Evolutionary conservation across 2,888 invertebrate species (phyloP).

Genomic region (Gasteruption jaculator): DNA sequence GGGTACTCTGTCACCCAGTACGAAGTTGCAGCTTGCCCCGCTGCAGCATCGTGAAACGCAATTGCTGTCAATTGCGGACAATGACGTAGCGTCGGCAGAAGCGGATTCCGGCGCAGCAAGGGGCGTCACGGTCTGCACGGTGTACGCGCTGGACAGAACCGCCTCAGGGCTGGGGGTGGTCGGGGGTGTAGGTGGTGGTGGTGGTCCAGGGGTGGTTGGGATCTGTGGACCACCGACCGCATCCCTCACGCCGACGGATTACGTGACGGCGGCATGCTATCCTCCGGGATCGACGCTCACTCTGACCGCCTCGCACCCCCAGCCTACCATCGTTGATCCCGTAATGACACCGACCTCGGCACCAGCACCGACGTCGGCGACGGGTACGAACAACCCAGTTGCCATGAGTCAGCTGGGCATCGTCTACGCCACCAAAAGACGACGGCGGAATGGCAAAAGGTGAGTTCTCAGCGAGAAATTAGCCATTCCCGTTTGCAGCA

Average conservation of each 20-base stretch:
- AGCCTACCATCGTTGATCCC: slow-evolving; percentile 31
- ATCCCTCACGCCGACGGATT: slow-evolving; percentile 41
- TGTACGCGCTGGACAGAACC: slow-evolving; percentile 50
- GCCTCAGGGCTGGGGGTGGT: slow-evolving; percentile 48
- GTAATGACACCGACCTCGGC: slow-evolving; percentile 46
- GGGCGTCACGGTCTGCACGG: slow-evolving; percentile 45
- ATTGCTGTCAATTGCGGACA: slow-evolving; percentile 23
- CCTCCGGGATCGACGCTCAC: slow-evolving; percentile 50
- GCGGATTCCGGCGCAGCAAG: slow-evolving; percentile 32
- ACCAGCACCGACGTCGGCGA: slow-evolving; percentile 42
- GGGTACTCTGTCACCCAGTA: too few relatives aligned
- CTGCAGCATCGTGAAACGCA: slow-evolving; percentile 24
- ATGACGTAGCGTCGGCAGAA: slow-evolving; percentile 50
- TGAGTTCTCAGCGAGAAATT: too few relatives aligned
- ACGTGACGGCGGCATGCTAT: slow-evolving; percentile 39
- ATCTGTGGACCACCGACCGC: slow-evolving; percentile 43
- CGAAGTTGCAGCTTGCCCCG: slow-evolving; percentile 26
- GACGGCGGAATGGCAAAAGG: slow-evolving; percentile 96
- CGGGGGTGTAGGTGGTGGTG: slow-evolving; percentile 36
- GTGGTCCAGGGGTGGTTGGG: slow-evolving; percentile 35
- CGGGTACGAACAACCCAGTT: slow-evolving; percentile 48
- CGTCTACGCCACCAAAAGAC: slow-evolving; percentile 93
- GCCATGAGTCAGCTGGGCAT: slow-evolving; percentile 89
- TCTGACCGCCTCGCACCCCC: slow-evolving; percentile 36
- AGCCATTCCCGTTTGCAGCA: background rate